Percentiles rank a stretch among this genome's conserved stretches.
Conservation (phyloP, 2,888 invertebrate genomes). For the Nemotelus nigrinus region DNA sequence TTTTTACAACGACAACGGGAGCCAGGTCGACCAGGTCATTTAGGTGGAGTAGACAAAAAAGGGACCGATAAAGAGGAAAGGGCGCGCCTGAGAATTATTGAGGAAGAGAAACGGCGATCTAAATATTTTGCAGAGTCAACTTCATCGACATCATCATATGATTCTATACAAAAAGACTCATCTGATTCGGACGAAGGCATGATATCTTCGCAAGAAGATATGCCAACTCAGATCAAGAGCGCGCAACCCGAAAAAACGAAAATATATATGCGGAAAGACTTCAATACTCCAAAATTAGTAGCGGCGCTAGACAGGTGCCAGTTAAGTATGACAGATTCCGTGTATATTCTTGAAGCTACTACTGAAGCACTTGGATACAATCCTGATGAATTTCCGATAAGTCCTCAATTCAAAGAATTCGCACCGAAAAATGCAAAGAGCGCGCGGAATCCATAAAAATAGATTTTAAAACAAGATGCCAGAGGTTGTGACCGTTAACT, state of each 20-base stretch:
- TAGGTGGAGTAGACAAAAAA: slow-evolving; percentile 55
- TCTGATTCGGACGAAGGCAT: background rate
- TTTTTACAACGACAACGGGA: slow-evolving; percentile 55
- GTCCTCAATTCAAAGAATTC: slow-evolving; percentile 44
- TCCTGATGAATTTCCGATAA: slow-evolving; percentile 52
- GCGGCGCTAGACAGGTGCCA: slow-evolving; percentile 51
- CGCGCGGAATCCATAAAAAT: slow-evolving; percentile 55
- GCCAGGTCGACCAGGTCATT: slow-evolving; percentile 54
- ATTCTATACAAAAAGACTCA: background rate
- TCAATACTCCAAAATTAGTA: slow-evolving; percentile 37
- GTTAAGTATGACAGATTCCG: slow-evolving; percentile 52
- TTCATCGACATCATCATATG: slow-evolving; percentile 1
- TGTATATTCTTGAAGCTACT: slow-evolving; percentile 54
- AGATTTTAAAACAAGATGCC: slow-evolving; percentile 56
- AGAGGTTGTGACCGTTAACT: slow-evolving; percentile 56
- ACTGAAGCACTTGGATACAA: slow-evolving; percentile 53
- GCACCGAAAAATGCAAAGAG: slow-evolving; percentile 56
- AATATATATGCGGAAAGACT: background rate
- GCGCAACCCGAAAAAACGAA: slow-evolving; percentile 3
- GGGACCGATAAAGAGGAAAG: slow-evolving; percentile 54
- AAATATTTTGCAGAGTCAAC: background rate
- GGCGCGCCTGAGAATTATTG: slow-evolving; percentile 24
- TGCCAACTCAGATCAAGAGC: background rate
- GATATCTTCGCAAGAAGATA: background rate
- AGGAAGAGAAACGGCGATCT: slow-evolving; percentile 42